These are phyloP conservation scores for Ictidomys tridecemlineatus DNA, from an alignment of 2,113 vertebrate genomes.

Conservation along the genomic window DNA sequence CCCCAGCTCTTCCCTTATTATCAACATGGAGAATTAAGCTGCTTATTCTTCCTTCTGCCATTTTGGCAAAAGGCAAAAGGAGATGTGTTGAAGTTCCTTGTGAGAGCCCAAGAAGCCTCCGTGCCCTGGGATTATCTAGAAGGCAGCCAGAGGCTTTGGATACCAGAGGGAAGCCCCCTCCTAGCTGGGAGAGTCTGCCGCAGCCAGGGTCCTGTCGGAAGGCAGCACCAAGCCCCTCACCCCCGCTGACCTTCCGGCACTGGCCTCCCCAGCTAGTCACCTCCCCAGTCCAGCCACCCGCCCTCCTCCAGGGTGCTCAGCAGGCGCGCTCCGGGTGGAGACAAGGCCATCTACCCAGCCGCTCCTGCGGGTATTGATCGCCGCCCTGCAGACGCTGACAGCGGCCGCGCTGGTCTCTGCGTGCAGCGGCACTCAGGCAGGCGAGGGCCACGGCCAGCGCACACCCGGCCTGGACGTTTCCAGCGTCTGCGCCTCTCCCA, in stretches of 20 bases:
- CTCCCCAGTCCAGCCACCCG: fast-evolving
- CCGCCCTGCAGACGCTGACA: background rate
- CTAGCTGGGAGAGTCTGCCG: background rate
- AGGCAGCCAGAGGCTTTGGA: fast-evolving
- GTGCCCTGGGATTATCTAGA: fast-evolving
- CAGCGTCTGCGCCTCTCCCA: background rate
- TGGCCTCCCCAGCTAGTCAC: background rate
- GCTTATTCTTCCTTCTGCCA: background rate
- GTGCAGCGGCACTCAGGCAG: background rate
- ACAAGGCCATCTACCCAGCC: background rate
- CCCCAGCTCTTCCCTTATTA: background rate
- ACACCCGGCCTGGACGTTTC: background rate
- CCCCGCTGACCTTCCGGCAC: fast-evolving
- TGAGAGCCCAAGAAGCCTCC: fast-evolving
- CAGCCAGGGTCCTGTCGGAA: background rate
- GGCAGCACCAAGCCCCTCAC: fast-evolving
- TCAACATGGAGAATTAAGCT: background rate
- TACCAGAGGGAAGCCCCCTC: background rate
- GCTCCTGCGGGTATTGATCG: background rate
- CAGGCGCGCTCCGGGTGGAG: background rate
- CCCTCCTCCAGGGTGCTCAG: background rate
- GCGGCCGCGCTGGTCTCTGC: background rate
- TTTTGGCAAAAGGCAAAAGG: background rate
- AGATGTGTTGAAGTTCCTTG: fast-evolving
- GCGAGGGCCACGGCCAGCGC: fast-evolving